Evolutionary conservation across 2,888 invertebrate species (phyloP).

Genomic region (Agrochola macilenta): DNA sequence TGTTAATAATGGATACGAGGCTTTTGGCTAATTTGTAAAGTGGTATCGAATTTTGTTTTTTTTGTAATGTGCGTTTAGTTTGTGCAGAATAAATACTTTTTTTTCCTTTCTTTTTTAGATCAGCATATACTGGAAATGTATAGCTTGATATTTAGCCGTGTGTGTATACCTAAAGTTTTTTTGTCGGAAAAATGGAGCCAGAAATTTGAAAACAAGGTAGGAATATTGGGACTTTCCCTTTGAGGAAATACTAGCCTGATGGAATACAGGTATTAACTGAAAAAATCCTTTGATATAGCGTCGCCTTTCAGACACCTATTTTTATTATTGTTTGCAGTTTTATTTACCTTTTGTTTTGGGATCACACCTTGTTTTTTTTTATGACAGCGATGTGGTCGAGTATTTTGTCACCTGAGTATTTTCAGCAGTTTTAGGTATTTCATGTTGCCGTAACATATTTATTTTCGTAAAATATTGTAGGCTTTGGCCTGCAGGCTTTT

Average conservation of each 20-base stretch:
- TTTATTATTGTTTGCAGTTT: constrained; percentile 7
- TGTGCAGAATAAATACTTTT: no score
- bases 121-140: no score
- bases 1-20: no score
- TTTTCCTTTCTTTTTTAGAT: no score
- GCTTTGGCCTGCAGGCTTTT: not conserved
- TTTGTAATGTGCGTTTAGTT: no score
- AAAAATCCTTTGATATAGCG: constrained; percentile 16
- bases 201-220: not conserved
- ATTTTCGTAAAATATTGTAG: not conserved
- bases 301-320: not conserved
- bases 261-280: not conserved
- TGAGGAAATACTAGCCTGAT: not conserved
- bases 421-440: not conserved
- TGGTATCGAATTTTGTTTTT: no score
- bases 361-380: not conserved
- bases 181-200: not conserved
- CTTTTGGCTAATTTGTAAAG: no score
- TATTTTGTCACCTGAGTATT: not conserved
- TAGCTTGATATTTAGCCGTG: no score
- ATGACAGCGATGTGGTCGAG: not conserved
- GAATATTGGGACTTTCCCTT: not conserved
- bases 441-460: not conserved
- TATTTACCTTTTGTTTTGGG: constrained; percentile 13
- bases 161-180: not conserved